phyloP scores from a whole-genome alignment of 2,797 vertebrate genomes.

The Psittacula derbiana region DNA sequence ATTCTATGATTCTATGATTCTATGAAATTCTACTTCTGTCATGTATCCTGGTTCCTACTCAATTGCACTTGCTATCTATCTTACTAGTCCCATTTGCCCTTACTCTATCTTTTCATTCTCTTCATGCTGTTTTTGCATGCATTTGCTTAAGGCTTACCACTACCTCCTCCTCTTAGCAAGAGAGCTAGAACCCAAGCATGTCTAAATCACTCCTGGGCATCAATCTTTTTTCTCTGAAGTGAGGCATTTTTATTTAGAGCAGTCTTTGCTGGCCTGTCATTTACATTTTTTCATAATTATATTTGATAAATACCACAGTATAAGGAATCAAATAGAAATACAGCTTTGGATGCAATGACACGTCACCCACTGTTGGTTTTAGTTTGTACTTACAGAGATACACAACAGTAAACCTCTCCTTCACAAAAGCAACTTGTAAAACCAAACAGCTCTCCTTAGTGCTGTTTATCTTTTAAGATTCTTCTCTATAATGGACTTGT shows the following conservation, averaged over 20 bases:
- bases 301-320: neutral
- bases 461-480: conserved; percentile 30
- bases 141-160: neutral
- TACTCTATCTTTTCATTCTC: neutral
- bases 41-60: neutral
- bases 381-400: neutral
- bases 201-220: neutral
- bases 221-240: neutral
- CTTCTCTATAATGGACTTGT: conserved; percentile 5
- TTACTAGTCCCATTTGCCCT: neutral
- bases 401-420: neutral
- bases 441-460: conserved; percentile 22
- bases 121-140: neutral
- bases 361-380: neutral
- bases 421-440: neutral
- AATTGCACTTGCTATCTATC: neutral
- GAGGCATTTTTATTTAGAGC: neutral
- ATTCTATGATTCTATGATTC: no score
- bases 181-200: neutral
- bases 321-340: neutral
- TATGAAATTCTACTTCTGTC: neutral
- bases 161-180: neutral
- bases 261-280: neutral
- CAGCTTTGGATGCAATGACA: neutral
- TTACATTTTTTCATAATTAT: neutral